These are phyloP conservation scores for Caenorhabditis briggsae DNA, from an alignment of 1,140 invertebrate genomes.

Conservation along the genomic window DNA sequence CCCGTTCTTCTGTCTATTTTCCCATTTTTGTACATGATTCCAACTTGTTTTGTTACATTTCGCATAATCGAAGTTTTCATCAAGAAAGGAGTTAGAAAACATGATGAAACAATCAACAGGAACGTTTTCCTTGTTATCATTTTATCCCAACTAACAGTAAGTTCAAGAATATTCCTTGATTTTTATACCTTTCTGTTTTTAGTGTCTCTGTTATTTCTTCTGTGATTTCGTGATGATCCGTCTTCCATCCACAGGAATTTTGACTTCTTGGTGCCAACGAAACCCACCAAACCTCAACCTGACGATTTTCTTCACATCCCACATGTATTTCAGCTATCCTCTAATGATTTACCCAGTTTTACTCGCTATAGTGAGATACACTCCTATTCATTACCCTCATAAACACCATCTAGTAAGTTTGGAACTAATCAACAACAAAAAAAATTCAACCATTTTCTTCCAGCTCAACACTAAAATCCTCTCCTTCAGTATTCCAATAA, in stretches of 20 bases:
- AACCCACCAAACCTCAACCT: not conserved
- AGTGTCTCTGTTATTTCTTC: not conserved
- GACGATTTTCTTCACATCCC: not conserved
- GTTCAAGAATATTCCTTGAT: not conserved
- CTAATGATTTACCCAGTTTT: not conserved
- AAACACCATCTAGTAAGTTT: not conserved
- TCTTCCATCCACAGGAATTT: not conserved
- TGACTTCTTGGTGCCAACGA: not conserved
- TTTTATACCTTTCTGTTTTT: not conserved
- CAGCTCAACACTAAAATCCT: not conserved
- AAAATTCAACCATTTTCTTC: not conserved
- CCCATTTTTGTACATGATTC: slow-evolving; percentile 7
- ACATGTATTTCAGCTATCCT: not conserved
- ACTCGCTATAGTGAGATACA: not conserved
- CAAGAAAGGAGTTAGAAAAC: not conserved
- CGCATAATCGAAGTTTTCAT: slow-evolving; percentile 1
- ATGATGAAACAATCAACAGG: not conserved
- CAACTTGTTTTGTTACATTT: not conserved
- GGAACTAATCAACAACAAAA: too few relatives aligned
- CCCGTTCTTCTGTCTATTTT: not conserved
- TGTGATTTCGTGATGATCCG: not conserved
- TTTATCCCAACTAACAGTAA: not conserved
- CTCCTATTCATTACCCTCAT: not conserved
- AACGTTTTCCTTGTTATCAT: not conserved
- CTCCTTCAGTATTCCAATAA: not conserved